Base-by-base conservation (phyloP, 2,113 vertebrate genomes). In the Plecotus auritus region DNA sequence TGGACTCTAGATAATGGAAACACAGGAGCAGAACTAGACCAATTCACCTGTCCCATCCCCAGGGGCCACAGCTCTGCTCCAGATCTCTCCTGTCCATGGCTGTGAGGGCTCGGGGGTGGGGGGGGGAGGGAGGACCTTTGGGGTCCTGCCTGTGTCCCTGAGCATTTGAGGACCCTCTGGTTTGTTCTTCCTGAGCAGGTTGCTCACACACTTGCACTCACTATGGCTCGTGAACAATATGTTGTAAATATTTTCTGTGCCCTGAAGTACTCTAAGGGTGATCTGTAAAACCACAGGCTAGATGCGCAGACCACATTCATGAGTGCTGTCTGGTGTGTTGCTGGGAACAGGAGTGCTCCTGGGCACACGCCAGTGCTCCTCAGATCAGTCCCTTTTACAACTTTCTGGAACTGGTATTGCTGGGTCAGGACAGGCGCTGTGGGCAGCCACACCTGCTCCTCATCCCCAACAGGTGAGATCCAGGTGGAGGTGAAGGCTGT, bases 71-170 rank as follows among this genome's bases (percentile, higher is more conserved):
- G 49, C 77, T 5, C 11, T 35, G 22, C 82, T 49, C 59, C 32
- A 47, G 32, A 16, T 11, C 16, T 1, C 26, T 4, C 17, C 0
- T 5, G 32, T 56, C 13, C 49, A 7, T 2, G 2, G 22, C 30
- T 28, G 12, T 1, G 30, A 32, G 22, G 56, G 32, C 2, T 2
- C 22, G 2, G 49, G 7, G 0, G 16, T 16, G 76, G 32, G 18
- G 51, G 0, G 18, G 7, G 51, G 28, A 0, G 0, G 61, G 54
- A 66, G 7, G 3, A 64, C 1, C 17, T 13, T 5, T 4, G 28
- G 76, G 54, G 16, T 32, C 70, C 69, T 17, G 47, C 22, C 13
- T 32, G 35, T 5, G 3, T 14, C 42, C 35, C 42, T 13, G 13
- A 32, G 11, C 67, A 1, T 40, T 2, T 2, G 2, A 13, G 0